Conservation (phyloP, 2,888 invertebrate genomes). For the Strigamia crassipes region DNA sequence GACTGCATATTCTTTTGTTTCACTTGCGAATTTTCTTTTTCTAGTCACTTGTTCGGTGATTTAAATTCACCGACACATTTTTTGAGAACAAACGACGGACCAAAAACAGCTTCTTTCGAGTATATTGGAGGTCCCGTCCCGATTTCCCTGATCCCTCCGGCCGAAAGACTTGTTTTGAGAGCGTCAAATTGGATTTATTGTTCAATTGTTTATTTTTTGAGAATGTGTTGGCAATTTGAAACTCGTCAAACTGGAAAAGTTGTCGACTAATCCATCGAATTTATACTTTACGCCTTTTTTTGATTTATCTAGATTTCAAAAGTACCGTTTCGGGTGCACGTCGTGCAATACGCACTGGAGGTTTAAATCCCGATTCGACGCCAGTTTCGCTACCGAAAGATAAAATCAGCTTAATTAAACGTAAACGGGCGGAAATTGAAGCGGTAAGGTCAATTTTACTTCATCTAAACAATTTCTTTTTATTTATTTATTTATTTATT, state of each 20-base stretch:
- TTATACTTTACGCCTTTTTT: background rate
- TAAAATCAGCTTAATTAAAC: constrained; percentile 39
- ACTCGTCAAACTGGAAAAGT: background rate
- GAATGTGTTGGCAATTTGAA: background rate
- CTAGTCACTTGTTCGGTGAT: too few species aligned
- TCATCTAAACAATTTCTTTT: background rate
- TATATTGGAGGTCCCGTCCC: too few species aligned
- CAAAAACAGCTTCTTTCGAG: too few species aligned
- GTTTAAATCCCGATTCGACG: background rate
- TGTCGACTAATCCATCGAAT: background rate
- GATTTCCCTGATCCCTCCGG: too few species aligned
- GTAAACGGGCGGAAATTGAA: constrained; percentile 42
- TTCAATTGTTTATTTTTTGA: background rate
- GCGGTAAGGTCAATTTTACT: constrained; percentile 12
- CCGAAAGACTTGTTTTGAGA: too few species aligned
- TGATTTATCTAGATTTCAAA: background rate
- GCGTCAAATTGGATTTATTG: too few species aligned
- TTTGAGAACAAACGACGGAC: too few species aligned
- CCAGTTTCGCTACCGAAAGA: constrained; percentile 15
- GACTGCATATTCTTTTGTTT: too few species aligned
- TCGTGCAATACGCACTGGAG: background rate
- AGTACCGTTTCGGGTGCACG: background rate
- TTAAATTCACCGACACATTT: too few species aligned
- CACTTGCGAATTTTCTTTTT: background rate
- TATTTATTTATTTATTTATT: background rate